These are phyloP conservation scores for Poeciliopsis gracilis DNA, from an alignment of 2,797 vertebrate species.

Conservation along the genomic window DNA sequence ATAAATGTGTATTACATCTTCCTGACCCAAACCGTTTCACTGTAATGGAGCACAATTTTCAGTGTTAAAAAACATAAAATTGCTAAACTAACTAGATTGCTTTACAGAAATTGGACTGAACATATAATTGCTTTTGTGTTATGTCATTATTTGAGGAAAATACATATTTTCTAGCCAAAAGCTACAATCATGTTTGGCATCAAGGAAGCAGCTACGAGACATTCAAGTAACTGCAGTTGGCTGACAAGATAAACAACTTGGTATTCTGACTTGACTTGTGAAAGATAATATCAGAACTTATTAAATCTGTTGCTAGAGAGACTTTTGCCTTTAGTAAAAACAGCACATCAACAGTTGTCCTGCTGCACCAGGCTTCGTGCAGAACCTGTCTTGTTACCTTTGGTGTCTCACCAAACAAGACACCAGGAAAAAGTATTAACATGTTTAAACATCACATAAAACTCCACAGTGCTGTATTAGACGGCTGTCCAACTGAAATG, in stretches of 20 bases:
- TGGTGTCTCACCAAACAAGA: background rate
- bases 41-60: background rate
- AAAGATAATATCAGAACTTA: background rate
- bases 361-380: background rate
- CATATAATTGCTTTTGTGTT: background rate
- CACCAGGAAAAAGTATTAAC: background rate
- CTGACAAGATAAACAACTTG: background rate
- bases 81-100: background rate
- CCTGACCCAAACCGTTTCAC: constrained; percentile 41
- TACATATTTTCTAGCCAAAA: background rate
- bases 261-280: background rate
- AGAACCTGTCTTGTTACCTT: background rate
- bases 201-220: background rate
- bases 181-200: background rate
- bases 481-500: background rate
- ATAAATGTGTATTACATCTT: constrained; percentile 25
- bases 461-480: background rate
- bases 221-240: background rate
- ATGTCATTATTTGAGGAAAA: background rate
- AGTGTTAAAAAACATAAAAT: background rate
- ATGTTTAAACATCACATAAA: background rate
- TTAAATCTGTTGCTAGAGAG: background rate
- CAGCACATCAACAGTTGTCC: background rate
- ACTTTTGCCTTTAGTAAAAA: background rate
- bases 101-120: background rate